Conservation (phyloP, 2,797 vertebrate species). For the Ceyx erithaca region DNA sequence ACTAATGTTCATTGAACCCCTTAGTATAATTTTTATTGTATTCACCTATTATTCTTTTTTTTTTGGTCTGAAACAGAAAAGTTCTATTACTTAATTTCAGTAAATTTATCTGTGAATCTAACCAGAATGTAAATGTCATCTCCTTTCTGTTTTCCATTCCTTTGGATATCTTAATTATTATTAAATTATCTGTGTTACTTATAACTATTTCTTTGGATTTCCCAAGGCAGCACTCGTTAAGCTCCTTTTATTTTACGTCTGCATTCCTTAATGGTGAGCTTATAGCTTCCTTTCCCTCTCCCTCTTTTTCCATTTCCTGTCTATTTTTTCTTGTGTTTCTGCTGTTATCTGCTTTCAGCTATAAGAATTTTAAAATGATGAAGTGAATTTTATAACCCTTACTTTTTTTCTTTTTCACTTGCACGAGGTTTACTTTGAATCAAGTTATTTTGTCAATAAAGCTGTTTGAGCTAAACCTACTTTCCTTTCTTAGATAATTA, state of each 20-base stretch:
- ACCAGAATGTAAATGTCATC: neutral
- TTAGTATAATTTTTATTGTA: neutral
- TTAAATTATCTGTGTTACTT: neutral
- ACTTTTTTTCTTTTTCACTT: neutral
- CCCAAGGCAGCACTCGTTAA: neutral
- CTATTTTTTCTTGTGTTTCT: slow-evolving; percentile 17
- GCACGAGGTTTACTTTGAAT: neutral
- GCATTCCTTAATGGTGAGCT: slow-evolving; percentile 26
- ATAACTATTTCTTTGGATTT: neutral
- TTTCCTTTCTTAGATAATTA: slow-evolving; percentile 24
- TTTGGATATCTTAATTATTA: neutral
- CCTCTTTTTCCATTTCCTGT: slow-evolving; percentile 25
- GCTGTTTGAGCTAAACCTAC: slow-evolving; percentile 29
- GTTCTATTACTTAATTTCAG: neutral
- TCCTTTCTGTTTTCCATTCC: neutral
- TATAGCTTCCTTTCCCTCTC: slow-evolving; percentile 28
- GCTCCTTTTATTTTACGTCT: slow-evolving; percentile 25
- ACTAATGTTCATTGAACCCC: neutral
- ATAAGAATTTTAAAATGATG: neutral
- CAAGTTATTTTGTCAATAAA: neutral
- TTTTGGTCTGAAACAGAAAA: neutral
- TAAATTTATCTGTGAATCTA: neutral
- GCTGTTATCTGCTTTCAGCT: neutral
- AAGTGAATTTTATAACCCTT: neutral
- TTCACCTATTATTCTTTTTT: neutral